Base-by-base conservation (phyloP, 2,113 vertebrate species). In the Corythaeola cristata region DNA sequence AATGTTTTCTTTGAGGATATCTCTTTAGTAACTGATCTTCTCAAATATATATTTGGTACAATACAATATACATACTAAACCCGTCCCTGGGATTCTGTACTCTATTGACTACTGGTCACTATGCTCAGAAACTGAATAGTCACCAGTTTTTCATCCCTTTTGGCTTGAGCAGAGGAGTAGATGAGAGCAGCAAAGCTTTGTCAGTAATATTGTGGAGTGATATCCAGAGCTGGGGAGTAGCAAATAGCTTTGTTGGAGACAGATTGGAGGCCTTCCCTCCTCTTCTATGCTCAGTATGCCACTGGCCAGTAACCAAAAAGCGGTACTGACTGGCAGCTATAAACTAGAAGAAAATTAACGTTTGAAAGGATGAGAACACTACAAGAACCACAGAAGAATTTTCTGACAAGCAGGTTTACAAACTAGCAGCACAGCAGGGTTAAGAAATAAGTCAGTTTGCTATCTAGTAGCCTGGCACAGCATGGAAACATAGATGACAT, bases 151-250 rank as follows among this genome's bases (percentile, higher is more conserved):
- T 88, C n/a, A 26, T 32, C 32, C 18, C 11, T 52, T 88, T 59
- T 52, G 55, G 24, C 52, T 39, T 45, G 24, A 92, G 47, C 23
- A 82, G 13, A 33, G 45, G 10, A 37, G 32, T 62, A 23, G 24
- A 10, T 35, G 33, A 50, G 28, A 86, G 28, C 49, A 73, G 44
- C 5, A 58, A 63, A 79, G 24, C 45, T 67, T 62, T 59, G n/a
- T 28, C 59, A 72, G 9, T 21, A 45, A 23, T 16, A 53, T 0
- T 26, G 37, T 16, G 16, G n/a, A 67, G 37, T 0, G 0, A 44
- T 26, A 88, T 15, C 8, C 44, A 85, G 58, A 58, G 9, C 30
- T 49, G 58, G 15, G 27, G 19, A 60, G 15, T 19, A 94, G 21
- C 20, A 91, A 83, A 83, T 3, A 71, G 19, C 30, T 67, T 32